Evolutionary conservation across 2,888 invertebrate genomes (phyloP), one percentile per base, ranked within the genome.

Genomic region (Slavum lentiscoides): DNA sequence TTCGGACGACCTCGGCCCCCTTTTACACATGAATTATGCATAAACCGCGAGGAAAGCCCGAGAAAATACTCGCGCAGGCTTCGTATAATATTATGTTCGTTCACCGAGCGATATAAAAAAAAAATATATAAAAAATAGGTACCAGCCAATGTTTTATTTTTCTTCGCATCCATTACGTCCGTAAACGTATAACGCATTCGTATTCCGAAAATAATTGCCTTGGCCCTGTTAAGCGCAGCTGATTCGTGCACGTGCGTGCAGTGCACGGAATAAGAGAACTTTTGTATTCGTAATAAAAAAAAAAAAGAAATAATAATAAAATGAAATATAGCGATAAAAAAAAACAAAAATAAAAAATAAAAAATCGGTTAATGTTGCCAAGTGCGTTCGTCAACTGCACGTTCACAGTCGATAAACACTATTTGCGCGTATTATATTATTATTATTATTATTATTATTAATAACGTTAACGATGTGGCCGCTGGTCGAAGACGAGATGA

Each of bases 331-430:
- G 61, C 2, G 61, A 73, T 73, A 21, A 64, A 74, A 74, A n/a
- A 39, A 15, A 39, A 39, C 4, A 30, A 30, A 30, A 30, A 30
- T 62, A 62, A 39, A 55, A 74, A 74, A 37, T 4, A 21, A 49
- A 66, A 74, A 66, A 64, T 74, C 74, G 55, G 74, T 17, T 6
- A n/a, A 19, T 11, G 64, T 5, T 74, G 74, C 74, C 74, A 74
- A 74, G 37, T 74, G 2, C 30, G 64, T 74, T 74, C 74, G 74
- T 74, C 64, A 66, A 74, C 74, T 64, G 30, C 30, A 30, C n/a
- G 64, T 74, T 74, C 74, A 66, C 55, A 74, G 74, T 77, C 77
- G 61, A 77, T 69, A 77, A 68, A 69, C 69, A 69, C 77, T 77
- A 62, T 67, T n/a, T n/a, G n/a, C n/a, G 59, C 58, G 9, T 76